These are phyloP conservation scores for Oryzias dopingdopingensis DNA, from an alignment of 2,797 vertebrate genomes.

Conservation along the genomic window DNA sequence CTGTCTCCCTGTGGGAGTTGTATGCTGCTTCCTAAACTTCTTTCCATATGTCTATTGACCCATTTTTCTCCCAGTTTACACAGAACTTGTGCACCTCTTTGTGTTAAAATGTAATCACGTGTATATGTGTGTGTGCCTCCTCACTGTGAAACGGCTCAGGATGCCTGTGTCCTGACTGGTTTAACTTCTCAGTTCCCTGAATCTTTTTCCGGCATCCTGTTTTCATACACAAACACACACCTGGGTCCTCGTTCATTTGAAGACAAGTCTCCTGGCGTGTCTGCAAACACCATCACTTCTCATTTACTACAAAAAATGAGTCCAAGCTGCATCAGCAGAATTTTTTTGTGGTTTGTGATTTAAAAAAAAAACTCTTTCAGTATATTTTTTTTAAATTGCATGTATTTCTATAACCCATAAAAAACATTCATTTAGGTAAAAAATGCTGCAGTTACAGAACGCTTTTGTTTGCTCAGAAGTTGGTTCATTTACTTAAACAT, in stretches of 20 bases:
- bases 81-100: neutral
- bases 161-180: constrained; percentile 64
- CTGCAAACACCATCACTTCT: neutral
- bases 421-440: constrained; percentile 66
- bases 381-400: too few species aligned
- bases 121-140: constrained; percentile 14
- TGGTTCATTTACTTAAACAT: too few species aligned
- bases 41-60: neutral
- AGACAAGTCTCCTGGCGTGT: neutral
- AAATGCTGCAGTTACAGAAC: neutral
- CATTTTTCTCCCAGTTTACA: constrained; percentile 3
- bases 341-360: too few species aligned
- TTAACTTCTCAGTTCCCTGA: constrained; percentile 44
- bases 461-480: neutral
- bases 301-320: neutral
- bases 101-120: constrained; percentile 25
- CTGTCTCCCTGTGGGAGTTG: constrained; percentile 35
- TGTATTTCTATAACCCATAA: too few species aligned
- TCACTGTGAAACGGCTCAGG: constrained; percentile 37
- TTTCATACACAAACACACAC: constrained; percentile 42
- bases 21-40: constrained; percentile 44
- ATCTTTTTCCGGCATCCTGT: constrained; percentile 50
- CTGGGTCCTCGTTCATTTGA: constrained; percentile 13
- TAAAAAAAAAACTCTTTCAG: too few species aligned
- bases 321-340: neutral